Conservation (phyloP, 2,888 invertebrate species). For the Achlya flavicornis region DNA sequence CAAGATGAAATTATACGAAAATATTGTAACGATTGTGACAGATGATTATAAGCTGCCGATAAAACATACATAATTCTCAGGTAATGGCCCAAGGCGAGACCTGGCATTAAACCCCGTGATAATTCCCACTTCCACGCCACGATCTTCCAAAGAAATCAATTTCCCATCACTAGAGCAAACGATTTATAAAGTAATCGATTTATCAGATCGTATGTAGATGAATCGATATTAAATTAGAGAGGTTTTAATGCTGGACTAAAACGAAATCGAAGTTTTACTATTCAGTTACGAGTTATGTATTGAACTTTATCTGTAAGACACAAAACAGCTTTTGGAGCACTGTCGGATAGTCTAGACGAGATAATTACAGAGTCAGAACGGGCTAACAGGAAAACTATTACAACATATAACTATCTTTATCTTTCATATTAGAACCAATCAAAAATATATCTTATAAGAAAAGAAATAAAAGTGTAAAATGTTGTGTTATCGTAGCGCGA, state of each 20-base stretch:
- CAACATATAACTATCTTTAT: background rate
- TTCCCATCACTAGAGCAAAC: constrained; percentile 63
- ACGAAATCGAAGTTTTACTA: background rate
- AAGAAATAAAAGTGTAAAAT: background rate
- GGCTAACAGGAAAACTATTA: no score
- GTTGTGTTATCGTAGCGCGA: background rate
- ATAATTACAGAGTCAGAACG: no score
- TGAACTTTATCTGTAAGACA: background rate
- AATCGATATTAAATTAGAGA: constrained; percentile 21
- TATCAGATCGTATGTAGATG: constrained; percentile 31
- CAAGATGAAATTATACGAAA: constrained; percentile 80
- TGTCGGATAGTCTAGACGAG: no score
- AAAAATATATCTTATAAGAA: background rate
- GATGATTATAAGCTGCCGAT: constrained; percentile 83
- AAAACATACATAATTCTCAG: constrained; percentile 83
- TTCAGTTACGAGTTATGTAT: background rate
- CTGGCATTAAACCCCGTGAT: constrained; percentile 53
- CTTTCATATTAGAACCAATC: background rate
- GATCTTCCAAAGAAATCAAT: constrained; percentile 59
- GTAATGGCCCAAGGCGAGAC: constrained; percentile 63
- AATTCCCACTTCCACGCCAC: constrained; percentile 59
- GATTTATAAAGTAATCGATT: constrained; percentile 54
- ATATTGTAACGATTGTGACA: constrained; percentile 83
- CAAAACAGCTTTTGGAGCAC: no score
- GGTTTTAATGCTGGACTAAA: background rate